phyloP scores from a whole-genome alignment of 2,888 invertebrate genomes.

The Tinea pellionella region DNA sequence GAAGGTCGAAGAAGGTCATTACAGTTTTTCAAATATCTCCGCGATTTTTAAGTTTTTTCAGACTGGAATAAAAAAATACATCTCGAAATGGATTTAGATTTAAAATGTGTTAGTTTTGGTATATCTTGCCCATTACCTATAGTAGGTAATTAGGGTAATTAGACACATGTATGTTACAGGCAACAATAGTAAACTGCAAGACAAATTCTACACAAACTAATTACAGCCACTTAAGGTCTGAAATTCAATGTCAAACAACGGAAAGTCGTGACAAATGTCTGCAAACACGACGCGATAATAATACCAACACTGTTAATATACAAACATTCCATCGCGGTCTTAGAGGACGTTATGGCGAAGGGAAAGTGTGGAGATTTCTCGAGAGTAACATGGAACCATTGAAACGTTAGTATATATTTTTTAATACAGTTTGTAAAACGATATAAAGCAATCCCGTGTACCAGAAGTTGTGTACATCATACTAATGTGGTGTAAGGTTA shows the following conservation, averaged over 20 bases:
- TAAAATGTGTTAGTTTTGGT: no score
- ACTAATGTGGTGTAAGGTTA: no score
- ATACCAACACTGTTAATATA: slow-evolving; percentile 11
- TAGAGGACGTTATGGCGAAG: slow-evolving; percentile 61
- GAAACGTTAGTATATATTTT: slow-evolving; percentile 14
- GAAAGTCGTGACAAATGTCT: slow-evolving; percentile 42
- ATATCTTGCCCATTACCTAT: no score
- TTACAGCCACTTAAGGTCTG: slow-evolving; percentile 72
- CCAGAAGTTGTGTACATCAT: no score
- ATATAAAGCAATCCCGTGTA: no score
- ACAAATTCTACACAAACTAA: slow-evolving; percentile 79
- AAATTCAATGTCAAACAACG: slow-evolving; percentile 73
- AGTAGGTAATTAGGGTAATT: not conserved
- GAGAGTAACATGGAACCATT: not conserved
- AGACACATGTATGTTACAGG: slow-evolving; percentile 43
- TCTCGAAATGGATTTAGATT: no score
- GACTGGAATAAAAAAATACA: no score
- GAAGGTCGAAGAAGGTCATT: no score
- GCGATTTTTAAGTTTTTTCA: no score
- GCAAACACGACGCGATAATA: slow-evolving; percentile 43
- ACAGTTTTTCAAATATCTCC: no score
- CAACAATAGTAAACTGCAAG: slow-evolving; percentile 68
- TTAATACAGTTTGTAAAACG: no score
- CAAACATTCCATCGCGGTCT: slow-evolving; percentile 68
- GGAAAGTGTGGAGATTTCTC: slow-evolving; percentile 52